Percentiles rank a stretch among this genome's conserved stretches.
phyloP scores from a whole-genome alignment of 2,113 vertebrate species.

The Ciconia stormi region DNA sequence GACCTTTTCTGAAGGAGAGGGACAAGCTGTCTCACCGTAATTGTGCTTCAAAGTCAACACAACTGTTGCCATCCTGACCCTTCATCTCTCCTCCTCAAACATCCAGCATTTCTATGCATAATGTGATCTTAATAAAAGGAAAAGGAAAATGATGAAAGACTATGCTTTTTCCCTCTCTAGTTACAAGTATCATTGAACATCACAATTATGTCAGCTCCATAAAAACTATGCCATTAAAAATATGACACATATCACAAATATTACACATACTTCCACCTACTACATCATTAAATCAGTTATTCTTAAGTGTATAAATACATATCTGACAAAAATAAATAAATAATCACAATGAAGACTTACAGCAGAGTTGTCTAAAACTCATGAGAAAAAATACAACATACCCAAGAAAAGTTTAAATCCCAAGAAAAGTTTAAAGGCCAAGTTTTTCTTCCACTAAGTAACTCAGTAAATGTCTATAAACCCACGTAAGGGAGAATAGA shows the following conservation, averaged over 20 bases:
- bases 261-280: background rate
- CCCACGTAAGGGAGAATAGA: background rate
- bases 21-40: background rate
- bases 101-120: background rate
- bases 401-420: conserved; percentile 15
- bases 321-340: background rate
- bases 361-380: background rate
- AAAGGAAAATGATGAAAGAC: background rate
- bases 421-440: conserved; percentile 24
- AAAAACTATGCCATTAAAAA: conserved; percentile 14
- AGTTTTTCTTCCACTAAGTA: background rate
- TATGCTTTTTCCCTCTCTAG: background rate
- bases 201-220: background rate
- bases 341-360: background rate
- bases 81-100: background rate
- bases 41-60: background rate
- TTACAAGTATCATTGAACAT: background rate
- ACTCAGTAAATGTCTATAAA: conserved; percentile 7
- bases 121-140: background rate
- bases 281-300: conserved; percentile 20
- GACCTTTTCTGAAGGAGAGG: background rate
- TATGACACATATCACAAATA: background rate
- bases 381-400: background rate
- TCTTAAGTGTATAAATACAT: conserved; percentile 12
- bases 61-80: background rate